phyloP scores from a whole-genome alignment of 2,113 vertebrate genomes.

The Eupsittula cactorum region DNA sequence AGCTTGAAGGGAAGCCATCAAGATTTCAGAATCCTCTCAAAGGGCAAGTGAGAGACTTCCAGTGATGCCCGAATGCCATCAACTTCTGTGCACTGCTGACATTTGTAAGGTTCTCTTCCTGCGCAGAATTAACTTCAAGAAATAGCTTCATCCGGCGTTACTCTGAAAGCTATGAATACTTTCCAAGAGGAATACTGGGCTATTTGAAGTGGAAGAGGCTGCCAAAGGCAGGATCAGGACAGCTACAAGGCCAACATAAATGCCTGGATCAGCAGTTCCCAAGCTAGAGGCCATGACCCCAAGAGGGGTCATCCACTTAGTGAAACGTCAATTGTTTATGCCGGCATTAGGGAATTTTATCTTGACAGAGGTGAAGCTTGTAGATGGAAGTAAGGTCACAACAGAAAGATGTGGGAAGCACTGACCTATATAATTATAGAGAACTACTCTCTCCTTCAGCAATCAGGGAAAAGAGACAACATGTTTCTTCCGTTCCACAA shows the following conservation, averaged over 20 bases:
- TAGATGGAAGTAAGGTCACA: constrained; percentile 9
- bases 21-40: not conserved
- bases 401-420: constrained; percentile 7
- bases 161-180: not conserved
- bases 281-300: not conserved
- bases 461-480: not conserved
- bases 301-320: constrained; percentile 20
- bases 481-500: not conserved
- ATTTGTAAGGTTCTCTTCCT: not conserved
- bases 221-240: not conserved
- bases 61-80: not conserved
- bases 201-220: not conserved
- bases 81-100: not conserved
- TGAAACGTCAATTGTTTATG: not conserved
- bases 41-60: not conserved
- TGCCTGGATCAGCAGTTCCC: not conserved
- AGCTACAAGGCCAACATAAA: not conserved
- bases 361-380: constrained; percentile 38
- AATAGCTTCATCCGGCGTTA: not conserved
- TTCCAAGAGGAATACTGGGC: not conserved
- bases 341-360: not conserved
- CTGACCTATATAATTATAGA: constrained; percentile 37
- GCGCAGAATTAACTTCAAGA: not conserved
- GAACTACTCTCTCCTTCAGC: not conserved
- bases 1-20: not conserved